Evolutionary conservation across 2,888 invertebrate species (phyloP).

Genomic region (Xylophagus ater): DNA sequence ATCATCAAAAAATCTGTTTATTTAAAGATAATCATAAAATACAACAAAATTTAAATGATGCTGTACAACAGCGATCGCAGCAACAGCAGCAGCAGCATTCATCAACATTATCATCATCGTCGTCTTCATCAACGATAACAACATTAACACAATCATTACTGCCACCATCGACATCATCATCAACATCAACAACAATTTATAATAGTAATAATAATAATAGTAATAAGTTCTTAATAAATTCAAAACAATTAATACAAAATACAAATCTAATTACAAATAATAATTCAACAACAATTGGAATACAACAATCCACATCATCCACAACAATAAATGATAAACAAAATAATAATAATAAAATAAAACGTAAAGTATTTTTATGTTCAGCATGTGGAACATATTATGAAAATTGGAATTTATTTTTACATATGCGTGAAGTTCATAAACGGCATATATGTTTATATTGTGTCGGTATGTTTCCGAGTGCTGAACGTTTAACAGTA

Average conservation of each 20-base stretch:
- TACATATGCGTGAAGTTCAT: conserved; percentile 75
- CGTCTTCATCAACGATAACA: conserved; percentile 36
- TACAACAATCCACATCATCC: neutral
- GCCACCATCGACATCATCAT: conserved; percentile 34
- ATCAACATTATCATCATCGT: conserved; percentile 25
- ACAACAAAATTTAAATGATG: too few species aligned
- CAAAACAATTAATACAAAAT: too few species aligned
- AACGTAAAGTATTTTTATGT: conserved; percentile 60
- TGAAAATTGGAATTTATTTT: conserved; percentile 75
- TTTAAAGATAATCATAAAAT: conserved; percentile 13
- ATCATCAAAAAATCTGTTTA: conserved; percentile 54
- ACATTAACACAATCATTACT: conserved; percentile 36
- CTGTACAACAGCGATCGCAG: neutral
- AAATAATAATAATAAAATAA: neutral
- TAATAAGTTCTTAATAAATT: too few species aligned
- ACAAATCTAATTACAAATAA: too few species aligned
- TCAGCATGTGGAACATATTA: conserved; percentile 74
- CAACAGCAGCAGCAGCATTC: neutral
- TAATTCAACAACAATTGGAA: conserved; percentile 9
- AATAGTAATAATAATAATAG: too few species aligned
- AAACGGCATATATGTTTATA: conserved; percentile 71
- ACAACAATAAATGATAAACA: neutral
- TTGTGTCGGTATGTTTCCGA: conserved; percentile 72
- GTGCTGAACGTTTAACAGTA: conserved; percentile 64
- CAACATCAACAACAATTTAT: conserved; percentile 18